phyloP scores from a whole-genome alignment of 2,888 invertebrate genomes.

The Tillus elongatus region DNA sequence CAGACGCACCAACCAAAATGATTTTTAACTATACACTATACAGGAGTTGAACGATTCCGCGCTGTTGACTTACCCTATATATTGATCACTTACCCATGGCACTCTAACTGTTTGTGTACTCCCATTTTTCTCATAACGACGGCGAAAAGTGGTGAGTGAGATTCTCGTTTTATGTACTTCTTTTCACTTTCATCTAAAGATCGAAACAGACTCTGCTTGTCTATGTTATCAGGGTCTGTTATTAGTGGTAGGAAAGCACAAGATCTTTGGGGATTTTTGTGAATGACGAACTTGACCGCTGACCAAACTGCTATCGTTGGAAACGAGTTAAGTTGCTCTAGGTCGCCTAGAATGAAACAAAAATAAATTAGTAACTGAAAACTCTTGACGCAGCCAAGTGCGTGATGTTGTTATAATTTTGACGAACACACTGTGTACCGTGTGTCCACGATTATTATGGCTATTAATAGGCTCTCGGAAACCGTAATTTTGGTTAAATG shows the following conservation, averaged over 20 bases:
- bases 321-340: slow-evolving; percentile 69
- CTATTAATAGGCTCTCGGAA: too few species aligned
- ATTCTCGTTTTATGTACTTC: slow-evolving; percentile 46
- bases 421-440: too few species aligned
- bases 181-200: slow-evolving; percentile 47
- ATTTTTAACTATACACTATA: too few species aligned
- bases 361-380: too few species aligned
- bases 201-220: slow-evolving; percentile 60
- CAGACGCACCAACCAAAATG: too few species aligned
- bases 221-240: slow-evolving; percentile 70
- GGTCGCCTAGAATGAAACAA: too few species aligned
- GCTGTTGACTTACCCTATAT: too few species aligned
- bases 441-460: too few species aligned
- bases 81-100: slow-evolving; percentile 70
- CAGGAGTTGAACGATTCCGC: too few species aligned
- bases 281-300: slow-evolving; percentile 74
- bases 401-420: too few species aligned
- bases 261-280: slow-evolving; percentile 47
- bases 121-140: slow-evolving; percentile 80
- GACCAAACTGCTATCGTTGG: slow-evolving; percentile 91
- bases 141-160: slow-evolving; percentile 79
- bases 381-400: too few species aligned
- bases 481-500: too few species aligned
- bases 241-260: slow-evolving; percentile 79
- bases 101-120: slow-evolving; percentile 71